These are phyloP conservation scores for Epicauta chinensis DNA, from an alignment of 1,140 invertebrate species.

Conservation along the genomic window DNA sequence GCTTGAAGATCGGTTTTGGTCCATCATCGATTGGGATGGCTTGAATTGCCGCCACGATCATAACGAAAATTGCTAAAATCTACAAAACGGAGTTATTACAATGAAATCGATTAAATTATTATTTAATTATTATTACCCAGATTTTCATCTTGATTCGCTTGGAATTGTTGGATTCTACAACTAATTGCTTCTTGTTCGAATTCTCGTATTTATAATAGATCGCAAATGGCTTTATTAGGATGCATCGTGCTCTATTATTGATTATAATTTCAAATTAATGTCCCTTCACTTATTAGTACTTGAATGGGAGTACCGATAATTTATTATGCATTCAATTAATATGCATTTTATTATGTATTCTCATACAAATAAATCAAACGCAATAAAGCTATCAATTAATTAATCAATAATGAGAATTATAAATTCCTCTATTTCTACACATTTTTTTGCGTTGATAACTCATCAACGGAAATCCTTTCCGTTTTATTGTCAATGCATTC, in stretches of 20 bases:
- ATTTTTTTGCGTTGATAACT: too few species aligned
- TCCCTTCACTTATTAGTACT: conserved; percentile 17
- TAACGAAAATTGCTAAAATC: neutral
- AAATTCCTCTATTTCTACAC: too few species aligned
- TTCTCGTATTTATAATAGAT: conserved; percentile 6
- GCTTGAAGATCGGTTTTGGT: neutral
- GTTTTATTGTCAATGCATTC: conserved; percentile 3
- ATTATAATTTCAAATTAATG: conserved; percentile 13
- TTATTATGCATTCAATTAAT: conserved; percentile 10
- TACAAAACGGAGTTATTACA: neutral
- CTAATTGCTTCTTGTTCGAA: neutral
- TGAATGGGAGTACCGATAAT: conserved; percentile 7
- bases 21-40: neutral
- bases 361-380: neutral
- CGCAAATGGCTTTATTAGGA: conserved; percentile 11
- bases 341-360: conserved; percentile 3
- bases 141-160: neutral
- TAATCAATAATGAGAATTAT: conserved; percentile 1
- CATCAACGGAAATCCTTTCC: too few species aligned
- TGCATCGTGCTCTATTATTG: conserved; percentile 1
- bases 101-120: neutral
- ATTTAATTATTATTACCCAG: too few species aligned
- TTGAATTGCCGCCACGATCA: neutral
- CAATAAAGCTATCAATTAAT: neutral
- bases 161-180: neutral